Base-by-base conservation (phyloP, 2,797 vertebrate genomes). In the Xiphophorus birchmanni region DNA sequence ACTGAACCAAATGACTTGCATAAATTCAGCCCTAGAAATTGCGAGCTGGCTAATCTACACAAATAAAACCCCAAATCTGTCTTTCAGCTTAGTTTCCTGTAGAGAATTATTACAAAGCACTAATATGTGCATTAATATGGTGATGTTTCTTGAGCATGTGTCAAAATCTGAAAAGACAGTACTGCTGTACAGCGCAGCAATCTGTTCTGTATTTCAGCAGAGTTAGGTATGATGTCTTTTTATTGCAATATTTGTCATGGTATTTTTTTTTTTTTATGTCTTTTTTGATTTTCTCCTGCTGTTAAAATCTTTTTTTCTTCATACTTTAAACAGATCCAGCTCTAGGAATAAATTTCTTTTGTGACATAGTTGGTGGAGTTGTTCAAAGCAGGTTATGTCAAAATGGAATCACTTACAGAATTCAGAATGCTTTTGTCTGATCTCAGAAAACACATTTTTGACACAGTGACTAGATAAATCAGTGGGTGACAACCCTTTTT, bases 1-100 rank as follows among this genome's bases (percentile, higher is more conserved):
- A 40, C 79, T 23, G 50, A 92, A 90, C 80, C 88, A 83, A 88
- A 74, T 80, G 81, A 83, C 92, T 93, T 89, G 17, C 42, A 18
- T n/a, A 3, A 72, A 47, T 42, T 45, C 40, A 15, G 86, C 81
- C 40, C 12, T 77, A 35, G 47, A 84, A 82, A 21, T 73, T 13
- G 73, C 74, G 84, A 81, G 1, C 35, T 48, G 23, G 37, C 9
- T 13, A 74, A 26, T 12, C 10, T 44, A 71, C 21, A 47, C 44
- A 17, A 73, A 47, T 13, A 47, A 44, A 45, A 15, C 69, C 69
- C 69, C 3, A 5, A 26, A 29, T 23, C 37, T 23, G 23, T 42
- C 23, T 21, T 40, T 67, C 35, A 21, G 32, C 7, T 65, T 32
- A 5, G 71, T 15, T 45, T 73, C 44, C 42, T 47, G 42, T 15